phyloP scores from a whole-genome alignment of 2,797 vertebrate species.

The Apogon talboti region DNA sequence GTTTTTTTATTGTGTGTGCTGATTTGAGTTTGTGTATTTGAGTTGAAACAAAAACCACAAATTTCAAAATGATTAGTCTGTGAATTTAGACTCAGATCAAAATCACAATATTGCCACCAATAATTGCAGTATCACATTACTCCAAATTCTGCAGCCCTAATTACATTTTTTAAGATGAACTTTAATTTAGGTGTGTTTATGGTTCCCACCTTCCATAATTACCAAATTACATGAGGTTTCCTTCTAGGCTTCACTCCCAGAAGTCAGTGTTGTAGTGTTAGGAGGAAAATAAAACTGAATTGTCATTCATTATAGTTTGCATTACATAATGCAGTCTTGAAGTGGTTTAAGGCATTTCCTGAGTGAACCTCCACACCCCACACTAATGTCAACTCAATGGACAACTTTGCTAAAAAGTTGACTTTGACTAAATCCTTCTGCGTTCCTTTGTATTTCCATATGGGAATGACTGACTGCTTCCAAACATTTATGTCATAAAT shows the following conservation, averaged over 20 bases:
- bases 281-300: not conserved
- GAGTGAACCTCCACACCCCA: not conserved
- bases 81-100: no score
- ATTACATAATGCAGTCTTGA: not conserved
- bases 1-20: no score
- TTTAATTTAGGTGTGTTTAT: no score
- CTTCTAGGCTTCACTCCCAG: not conserved
- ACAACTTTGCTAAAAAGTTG: not conserved
- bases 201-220: not conserved
- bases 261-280: not conserved
- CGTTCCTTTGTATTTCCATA: constrained; percentile 9
- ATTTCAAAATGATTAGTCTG: no score
- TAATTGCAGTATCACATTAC: no score
- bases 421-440: constrained; percentile 14
- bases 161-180: no score
- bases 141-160: no score
- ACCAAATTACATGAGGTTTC: not conserved
- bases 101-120: no score
- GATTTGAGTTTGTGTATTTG: no score
- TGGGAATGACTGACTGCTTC: constrained; percentile 9
- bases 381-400: not conserved
- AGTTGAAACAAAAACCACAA: no score
- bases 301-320: not conserved
- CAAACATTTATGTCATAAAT: not conserved
- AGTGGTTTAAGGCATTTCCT: not conserved